Evolutionary conservation across 2,113 vertebrate genomes (phyloP).

Genomic region (Nannobrachium achirus): DNA sequence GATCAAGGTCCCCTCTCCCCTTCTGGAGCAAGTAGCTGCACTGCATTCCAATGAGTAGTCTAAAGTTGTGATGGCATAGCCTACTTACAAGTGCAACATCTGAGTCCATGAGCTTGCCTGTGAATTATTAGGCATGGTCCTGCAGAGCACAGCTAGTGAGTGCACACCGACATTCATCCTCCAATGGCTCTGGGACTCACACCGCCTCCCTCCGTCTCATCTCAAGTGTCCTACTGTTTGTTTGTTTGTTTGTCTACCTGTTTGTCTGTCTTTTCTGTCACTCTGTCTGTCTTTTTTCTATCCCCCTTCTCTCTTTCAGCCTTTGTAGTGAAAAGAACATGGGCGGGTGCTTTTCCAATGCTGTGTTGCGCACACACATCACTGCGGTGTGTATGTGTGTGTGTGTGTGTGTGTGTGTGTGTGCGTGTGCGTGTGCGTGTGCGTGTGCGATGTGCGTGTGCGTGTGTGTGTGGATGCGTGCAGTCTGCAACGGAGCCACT

Average conservation of each 20-base stretch:
- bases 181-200: no score
- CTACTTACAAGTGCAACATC: neutral
- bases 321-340: no score
- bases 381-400: neutral
- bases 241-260: no score
- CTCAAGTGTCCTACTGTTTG: no score
- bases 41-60: conserved; percentile 31
- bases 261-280: conserved; percentile 1
- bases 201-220: no score
- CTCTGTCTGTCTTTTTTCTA: neutral
- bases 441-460: no score
- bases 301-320: no score
- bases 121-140: neutral
- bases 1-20: conserved; percentile 15
- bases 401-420: conserved; percentile 2
- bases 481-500: no score
- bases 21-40: conserved; percentile 22
- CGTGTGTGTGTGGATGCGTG: no score
- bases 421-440: neutral
- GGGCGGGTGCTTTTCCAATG: neutral
- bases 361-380: neutral
- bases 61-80: neutral
- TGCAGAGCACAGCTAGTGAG: neutral
- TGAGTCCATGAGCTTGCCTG: neutral
- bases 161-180: neutral